Percentiles rank a stretch among this genome's conserved stretches.
These are phyloP conservation scores for Oceanodroma leucorhoa DNA, from an alignment of 2,797 vertebrate genomes.

Conservation along the genomic window DNA sequence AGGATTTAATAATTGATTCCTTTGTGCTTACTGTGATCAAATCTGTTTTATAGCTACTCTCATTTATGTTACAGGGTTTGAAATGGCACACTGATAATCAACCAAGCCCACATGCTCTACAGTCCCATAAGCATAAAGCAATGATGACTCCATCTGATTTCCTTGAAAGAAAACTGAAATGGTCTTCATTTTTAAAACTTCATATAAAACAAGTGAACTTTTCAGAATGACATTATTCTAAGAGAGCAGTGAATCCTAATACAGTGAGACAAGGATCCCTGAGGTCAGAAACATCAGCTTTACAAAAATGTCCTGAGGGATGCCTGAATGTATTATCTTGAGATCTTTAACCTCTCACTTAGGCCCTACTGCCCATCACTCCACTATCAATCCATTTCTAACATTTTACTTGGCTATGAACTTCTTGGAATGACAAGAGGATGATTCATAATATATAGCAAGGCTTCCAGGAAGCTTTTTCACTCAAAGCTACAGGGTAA, in stretches of 20 bases:
- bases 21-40: not conserved
- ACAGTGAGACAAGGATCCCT: slow-evolving; percentile 41
- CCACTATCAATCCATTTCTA: slow-evolving; percentile 71
- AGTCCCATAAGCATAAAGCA: not conserved
- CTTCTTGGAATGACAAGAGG: slow-evolving; percentile 73
- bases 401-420: slow-evolving; percentile 74
- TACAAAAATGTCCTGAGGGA: slow-evolving; percentile 62
- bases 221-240: slow-evolving; percentile 66
- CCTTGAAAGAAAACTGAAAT: slow-evolving; percentile 42
- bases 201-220: slow-evolving; percentile 42
- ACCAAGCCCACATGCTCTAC: not conserved
- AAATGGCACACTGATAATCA: not conserved
- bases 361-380: slow-evolving; percentile 54
- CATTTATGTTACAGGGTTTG: not conserved
- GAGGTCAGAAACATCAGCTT: slow-evolving; percentile 69
- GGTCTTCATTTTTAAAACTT: slow-evolving; percentile 25
- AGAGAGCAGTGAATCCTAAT: slow-evolving; percentile 64
- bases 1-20: slow-evolving; percentile 5
- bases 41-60: not conserved
- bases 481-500: slow-evolving; percentile 72
- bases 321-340: slow-evolving; percentile 62
- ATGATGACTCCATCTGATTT: not conserved
- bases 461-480: slow-evolving; percentile 72
- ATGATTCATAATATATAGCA: slow-evolving; percentile 74
- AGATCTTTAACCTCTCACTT: slow-evolving; percentile 70